Percentiles rank a stretch among this genome's conserved stretches.
Conservation (phyloP, 2,113 vertebrate species). For the Silurus meridionalis region DNA sequence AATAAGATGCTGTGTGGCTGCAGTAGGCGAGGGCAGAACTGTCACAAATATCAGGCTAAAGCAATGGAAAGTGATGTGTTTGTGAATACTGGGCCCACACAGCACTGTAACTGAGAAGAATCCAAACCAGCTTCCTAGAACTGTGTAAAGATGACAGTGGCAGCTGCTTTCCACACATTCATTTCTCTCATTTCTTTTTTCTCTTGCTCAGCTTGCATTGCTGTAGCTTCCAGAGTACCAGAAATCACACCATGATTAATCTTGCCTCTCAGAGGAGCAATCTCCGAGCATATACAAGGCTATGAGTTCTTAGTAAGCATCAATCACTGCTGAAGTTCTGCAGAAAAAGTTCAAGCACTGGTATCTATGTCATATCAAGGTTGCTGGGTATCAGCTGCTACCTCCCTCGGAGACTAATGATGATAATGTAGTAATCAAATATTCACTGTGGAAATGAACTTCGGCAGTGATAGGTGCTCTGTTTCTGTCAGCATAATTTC, state of each 20-base stretch:
- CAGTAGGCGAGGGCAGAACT: constrained; percentile 29
- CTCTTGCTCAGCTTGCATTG: constrained; percentile 8
- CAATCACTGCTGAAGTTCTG: constrained; percentile 33
- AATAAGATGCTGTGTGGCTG: constrained; percentile 44
- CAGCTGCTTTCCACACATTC: constrained; percentile 37
- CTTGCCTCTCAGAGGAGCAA: constrained; percentile 45
- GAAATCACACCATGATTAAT: constrained; percentile 51
- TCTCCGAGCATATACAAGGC: constrained; percentile 39
- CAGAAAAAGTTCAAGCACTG: constrained; percentile 24
- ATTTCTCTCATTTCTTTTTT: neutral
- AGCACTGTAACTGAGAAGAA: constrained; percentile 42
- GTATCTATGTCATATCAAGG: constrained; percentile 28
- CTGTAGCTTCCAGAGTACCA: constrained; percentile 31
- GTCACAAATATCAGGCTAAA: constrained; percentile 41
- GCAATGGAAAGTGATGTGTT: constrained; percentile 47
- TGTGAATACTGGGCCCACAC: constrained; percentile 45
- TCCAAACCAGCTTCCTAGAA: constrained; percentile 39
- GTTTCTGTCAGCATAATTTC: constrained; percentile 30
- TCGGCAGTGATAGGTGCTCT: constrained; percentile 20
- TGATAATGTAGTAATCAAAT: constrained; percentile 35
- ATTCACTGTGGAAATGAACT: constrained; percentile 30
- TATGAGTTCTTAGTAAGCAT: constrained; percentile 38
- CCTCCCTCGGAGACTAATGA: constrained; percentile 17
- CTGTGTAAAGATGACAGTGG: constrained; percentile 47
- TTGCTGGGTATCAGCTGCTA: constrained; percentile 7